Evolutionary conservation across 2,888 invertebrate species (phyloP), one percentile per base, ranked within the genome.

Genomic region (Salpingus planirostris): DNA sequence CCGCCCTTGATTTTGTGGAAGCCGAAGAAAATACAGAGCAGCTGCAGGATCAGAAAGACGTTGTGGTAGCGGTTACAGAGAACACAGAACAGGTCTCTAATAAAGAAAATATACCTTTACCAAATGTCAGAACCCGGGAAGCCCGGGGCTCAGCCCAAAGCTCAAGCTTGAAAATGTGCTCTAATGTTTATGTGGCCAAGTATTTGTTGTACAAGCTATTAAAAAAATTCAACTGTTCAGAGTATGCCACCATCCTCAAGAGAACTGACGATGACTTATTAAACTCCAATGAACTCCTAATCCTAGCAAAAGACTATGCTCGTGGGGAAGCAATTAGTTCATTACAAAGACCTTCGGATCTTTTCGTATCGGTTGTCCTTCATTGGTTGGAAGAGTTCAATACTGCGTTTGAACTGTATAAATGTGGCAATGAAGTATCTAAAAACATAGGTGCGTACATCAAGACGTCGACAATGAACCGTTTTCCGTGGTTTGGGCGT

Each of bases 1-100:
- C 28, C 21, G 11, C 15, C n/a, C 15, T 38, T n/a, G 23, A 31
- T 24, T 13, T 35, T 23, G 25, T 14, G n/a, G 25, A 38, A 24
- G 10, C 10, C 5, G 24, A 24, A 24, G 24, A 24, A 8, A 11
- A 5, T 24, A 10, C 5, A 24, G 28, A 28, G 10, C 14, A 13
- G n/a, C n/a, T n/a, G 11, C 10, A 27, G n/a, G 27, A 27, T 10
- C 15, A 27, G n/a, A 7, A 27, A 11, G 15, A 3, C n/a, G n/a
- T n/a, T n/a, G n/a, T n/a, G n/a, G n/a, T n/a, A 15, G 11, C 27
- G 11, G n/a, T 12, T 15, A 15, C 13, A 8, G 7, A 24, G 10
- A 5, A 24, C 6, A 11, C 5, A 24, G 24, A 11, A 3, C 18
- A 28, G 6, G 21, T 4, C 11, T 28, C 18, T 12, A 18, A 21